Evolutionary conservation across 1,140 invertebrate species (phyloP), one percentile per base, ranked within the genome.

Genomic region (Cydia amplana): DNA sequence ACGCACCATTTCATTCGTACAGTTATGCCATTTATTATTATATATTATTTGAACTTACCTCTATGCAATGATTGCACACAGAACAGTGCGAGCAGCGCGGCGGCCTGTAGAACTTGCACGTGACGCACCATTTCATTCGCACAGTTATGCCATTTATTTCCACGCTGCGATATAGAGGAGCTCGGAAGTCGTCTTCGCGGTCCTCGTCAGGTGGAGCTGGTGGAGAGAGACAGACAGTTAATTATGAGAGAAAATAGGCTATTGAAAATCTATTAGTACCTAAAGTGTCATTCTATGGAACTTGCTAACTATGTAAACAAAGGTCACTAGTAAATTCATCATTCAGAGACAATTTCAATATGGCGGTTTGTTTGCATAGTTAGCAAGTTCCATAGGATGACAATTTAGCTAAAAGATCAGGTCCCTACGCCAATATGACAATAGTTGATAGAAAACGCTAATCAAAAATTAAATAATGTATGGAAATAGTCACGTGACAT

Each of bases 81-180:
- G 98, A 99, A 93, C 99, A 99, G 94, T 99, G 99, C 73, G 98
- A 99, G 93, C 98, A 99, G 89, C 99, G 95, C 75, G 99, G 99
- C 87, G 99, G 98, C 84, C 99, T 95, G 93, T 99, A 99, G 94
- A 99, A 99, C 94, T 99, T 98, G 94, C 99, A 99, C 1, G 99
- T 99, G 75, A 98, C 96, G 93, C 99, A 99, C 99, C 99, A 99
- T 94, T 99, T 99, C 98, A 99, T 99, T 78, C 98, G 96, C 55
- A 99, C 98, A 18, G 98, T 99, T 75, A 99, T 99, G 74, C 98
- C 98, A 94, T 99, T 98, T 76, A 99, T 99, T 93, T 99, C 98
- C 75, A 99, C 97, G 93, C 97, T 99, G 94, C 99, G 99, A 88
- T 99, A 99, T 72, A 99, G 94, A 5, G 99, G 99, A 76, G 98